phyloP scores from a whole-genome alignment of 2,888 invertebrate species.

The Nymphalis polychloros region DNA sequence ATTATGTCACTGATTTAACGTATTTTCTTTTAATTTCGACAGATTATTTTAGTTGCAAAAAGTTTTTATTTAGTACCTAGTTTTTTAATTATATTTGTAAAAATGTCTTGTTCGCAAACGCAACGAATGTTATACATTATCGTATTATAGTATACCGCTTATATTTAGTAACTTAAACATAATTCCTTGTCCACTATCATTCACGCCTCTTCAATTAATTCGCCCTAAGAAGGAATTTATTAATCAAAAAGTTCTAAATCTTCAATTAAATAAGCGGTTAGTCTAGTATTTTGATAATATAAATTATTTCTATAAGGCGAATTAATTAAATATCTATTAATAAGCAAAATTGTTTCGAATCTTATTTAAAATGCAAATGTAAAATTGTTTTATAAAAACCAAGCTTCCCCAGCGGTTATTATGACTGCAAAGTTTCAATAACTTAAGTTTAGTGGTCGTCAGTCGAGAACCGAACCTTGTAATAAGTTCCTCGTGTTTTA shows the following conservation, averaged over 20 bases:
- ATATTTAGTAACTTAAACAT: constrained; percentile 18
- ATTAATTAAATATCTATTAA: constrained; percentile 15
- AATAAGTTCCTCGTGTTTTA: constrained; percentile 45
- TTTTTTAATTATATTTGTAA: no score
- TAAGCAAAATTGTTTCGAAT: constrained; percentile 24
- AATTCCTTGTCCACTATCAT: constrained; percentile 25
- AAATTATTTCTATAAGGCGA: constrained; percentile 9
- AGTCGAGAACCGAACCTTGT: constrained; percentile 46
- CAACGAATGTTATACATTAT: no score
- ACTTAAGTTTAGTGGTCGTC: constrained; percentile 42
- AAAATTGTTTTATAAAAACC: constrained; percentile 35
- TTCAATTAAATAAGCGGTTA: constrained; percentile 19
- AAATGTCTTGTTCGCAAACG: no score
- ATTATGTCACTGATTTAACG: no score
- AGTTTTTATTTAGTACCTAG: no score
- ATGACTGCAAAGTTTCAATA: constrained; percentile 60
- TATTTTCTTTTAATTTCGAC: no score
- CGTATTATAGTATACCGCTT: constrained; percentile 4
- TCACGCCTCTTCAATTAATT: constrained; percentile 36
- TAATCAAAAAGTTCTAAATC: constrained; percentile 37
- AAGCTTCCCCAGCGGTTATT: constrained; percentile 52
- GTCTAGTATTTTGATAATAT: constrained; percentile 4
- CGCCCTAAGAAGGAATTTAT: constrained; percentile 37
- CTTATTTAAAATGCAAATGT: constrained; percentile 45
- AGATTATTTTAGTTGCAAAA: no score